Conservation (phyloP, 2,888 invertebrate genomes). For the Scelioninae gen. 2 region DNA sequence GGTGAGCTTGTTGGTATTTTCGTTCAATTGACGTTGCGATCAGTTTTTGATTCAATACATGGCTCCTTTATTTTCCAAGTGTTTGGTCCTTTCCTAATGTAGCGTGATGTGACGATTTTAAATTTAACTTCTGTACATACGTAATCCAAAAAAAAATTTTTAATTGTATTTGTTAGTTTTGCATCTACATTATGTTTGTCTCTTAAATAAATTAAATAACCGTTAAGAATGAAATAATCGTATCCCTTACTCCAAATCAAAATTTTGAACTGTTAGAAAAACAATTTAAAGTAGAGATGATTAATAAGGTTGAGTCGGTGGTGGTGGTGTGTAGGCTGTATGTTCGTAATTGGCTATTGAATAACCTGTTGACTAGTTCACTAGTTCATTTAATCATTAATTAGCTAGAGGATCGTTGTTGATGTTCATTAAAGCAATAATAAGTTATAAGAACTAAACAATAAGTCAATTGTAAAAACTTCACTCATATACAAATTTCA, state of each 20-base stretch:
- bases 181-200: too few relatives aligned
- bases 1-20: slow-evolving; percentile 71
- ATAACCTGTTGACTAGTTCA: slow-evolving; percentile 64
- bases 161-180: too few relatives aligned
- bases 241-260: background rate
- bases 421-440: slow-evolving; percentile 4
- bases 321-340: slow-evolving; percentile 68
- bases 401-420: slow-evolving; percentile 36
- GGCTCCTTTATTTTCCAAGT: slow-evolving; percentile 73
- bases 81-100: slow-evolving; percentile 57
- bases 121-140: too few relatives aligned
- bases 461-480: too few relatives aligned
- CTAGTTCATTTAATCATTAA: slow-evolving; percentile 42
- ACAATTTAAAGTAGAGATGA: slow-evolving; percentile 68
- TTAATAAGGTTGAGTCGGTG: slow-evolving; percentile 60
- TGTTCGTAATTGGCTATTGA: slow-evolving; percentile 63
- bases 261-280: slow-evolving; percentile 73
- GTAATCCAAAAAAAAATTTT: too few relatives aligned
- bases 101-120: slow-evolving; percentile 66
- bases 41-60: slow-evolving; percentile 63
- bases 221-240: too few relatives aligned
- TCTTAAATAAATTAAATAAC: too few relatives aligned
- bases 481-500: too few relatives aligned
- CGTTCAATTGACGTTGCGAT: slow-evolving; percentile 10
- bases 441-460: background rate